Evolutionary conservation across 2,113 vertebrate species (phyloP), one percentile per base, ranked within the genome.

Genomic region (Heptranchias perlo): DNA sequence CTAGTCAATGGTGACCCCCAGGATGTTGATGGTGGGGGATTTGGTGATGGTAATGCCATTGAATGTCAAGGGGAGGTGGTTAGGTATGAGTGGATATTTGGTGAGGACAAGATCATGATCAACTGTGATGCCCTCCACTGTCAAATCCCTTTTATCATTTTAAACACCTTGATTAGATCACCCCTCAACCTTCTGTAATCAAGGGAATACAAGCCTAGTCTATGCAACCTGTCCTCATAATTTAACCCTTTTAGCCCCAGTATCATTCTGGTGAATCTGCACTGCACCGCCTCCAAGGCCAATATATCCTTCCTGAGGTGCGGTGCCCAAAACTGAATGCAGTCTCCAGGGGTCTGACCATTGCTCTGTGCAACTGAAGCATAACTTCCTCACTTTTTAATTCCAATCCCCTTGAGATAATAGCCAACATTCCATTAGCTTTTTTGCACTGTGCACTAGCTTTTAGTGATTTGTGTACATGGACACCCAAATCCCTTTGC

Each of bases 131-230:
- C n/a, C n/a, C n/a, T n/a, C n/a, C n/a, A n/a, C 58, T n/a, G 44
- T 93, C 35, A 61, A 18, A 62, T 64, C 89, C 21, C 16, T 16
- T n/a, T 93, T 93, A 93, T 93, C 89, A 93, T 62, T 93, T 62
- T 21, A 93, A 62, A 64, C 54, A 93, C 64, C 89, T 93, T 58
- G 39, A 39, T 62, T 92, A 62, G 54, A 92, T 93, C 89, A 92
- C 58, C 89, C 21, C 44, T 64, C 89, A 93, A 62, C 58, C 5
- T 23, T 93, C 54, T 61, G 23, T 39, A 23, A 35, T 62, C 58
- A 62, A 61, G 35, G 89, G 58, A 93, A 93, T 93, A 61, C 18
- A 93, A 44, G 89, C 31, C 54, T 64, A 16, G 5, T 93, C 64
- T 93, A 64, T 93, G n/a, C 35, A 93, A 23, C 2, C 16, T 61